A percentile compares a stretch with the other conserved stretches of the same genome.
Evolutionary conservation across 2,888 invertebrate species (phyloP).

Genomic region (Cephus pygmeus): DNA sequence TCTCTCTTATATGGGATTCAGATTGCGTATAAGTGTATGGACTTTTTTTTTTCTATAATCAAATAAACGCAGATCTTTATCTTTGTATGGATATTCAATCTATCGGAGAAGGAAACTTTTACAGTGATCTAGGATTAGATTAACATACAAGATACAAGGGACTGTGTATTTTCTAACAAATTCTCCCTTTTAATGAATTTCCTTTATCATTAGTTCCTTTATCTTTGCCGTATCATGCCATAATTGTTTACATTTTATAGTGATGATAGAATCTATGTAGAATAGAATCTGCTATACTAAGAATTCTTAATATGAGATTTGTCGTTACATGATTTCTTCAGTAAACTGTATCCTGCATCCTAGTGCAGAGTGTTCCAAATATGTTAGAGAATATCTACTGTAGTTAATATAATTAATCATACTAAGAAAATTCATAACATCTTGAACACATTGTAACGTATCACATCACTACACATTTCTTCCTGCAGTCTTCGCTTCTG

Average conservation of each 20-base stretch:
- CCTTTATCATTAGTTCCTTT: not conserved
- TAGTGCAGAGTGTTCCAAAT: not conserved
- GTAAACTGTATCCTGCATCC: not conserved
- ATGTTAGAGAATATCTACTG: not conserved
- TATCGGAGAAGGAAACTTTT: not conserved
- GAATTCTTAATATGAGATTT: not conserved
- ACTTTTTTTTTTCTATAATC: not conserved
- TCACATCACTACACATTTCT: not conserved
- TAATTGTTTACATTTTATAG: not conserved
- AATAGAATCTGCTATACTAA: not conserved
- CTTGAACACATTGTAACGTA: not conserved
- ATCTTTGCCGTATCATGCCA: not conserved
- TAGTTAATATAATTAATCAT: not conserved
- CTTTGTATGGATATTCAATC: not conserved
- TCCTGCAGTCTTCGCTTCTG: not conserved
- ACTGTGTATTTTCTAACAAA: not conserved
- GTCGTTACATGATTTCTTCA: not conserved
- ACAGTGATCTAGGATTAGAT: not conserved
- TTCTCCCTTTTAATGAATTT: not conserved
- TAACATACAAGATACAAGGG: not conserved
- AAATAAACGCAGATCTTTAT: not conserved
- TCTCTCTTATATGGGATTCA: not conserved
- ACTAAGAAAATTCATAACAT: not conserved
- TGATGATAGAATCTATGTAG: not conserved
- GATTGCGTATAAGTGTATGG: not conserved